Base-by-base conservation (phyloP, 2,888 invertebrate species). In the Phymatocera aterrima region DNA sequence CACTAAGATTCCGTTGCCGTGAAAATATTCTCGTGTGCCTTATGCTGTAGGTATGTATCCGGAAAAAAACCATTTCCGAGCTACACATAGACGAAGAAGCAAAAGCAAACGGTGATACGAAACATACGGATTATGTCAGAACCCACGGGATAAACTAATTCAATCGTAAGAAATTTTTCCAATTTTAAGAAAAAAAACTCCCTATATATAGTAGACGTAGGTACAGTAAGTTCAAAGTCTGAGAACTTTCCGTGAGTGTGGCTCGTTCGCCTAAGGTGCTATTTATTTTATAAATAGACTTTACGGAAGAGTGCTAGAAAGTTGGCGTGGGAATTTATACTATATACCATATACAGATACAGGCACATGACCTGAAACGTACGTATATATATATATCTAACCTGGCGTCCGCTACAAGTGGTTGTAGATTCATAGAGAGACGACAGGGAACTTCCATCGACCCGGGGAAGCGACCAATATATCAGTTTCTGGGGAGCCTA, bases 221-320 rank as follows among this genome's bases (percentile, higher is more conserved):
- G 43, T 43, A 15, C 43, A 12, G 51, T 18, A n/a, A 18, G 18
- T 51, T n/a, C 10, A 2, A 15, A 28, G 57, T 28, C 28, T 28
- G 28, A 15, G 57, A 57, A 57, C 28, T 43, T 43, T 1, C 57
- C 3, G 57, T 64, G 18, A 37, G n/a, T 37, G 34, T 34, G 18
- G 34, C 64, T 64, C 34, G 64, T 64, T 46, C 40, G 28, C 24
- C 68, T n/a, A 43, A 43, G 68, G 68, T 68, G 68, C 68, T 68
- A 46, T 68, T 68, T 68, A 68, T 68, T 68, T 68, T 43, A 68
- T 46, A 68, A 68, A 68, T 68, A 68, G 46, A 68, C 40, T 68
- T 68, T n/a, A 46, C 24, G 21, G n/a, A 68, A 68, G 46, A 24
- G 68, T 68, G 46, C 46, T 43, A 43, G 2, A 68, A 68, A 68